Base-by-base conservation (phyloP, 2,113 vertebrate species). In the Catharus fuscescens region DNA sequence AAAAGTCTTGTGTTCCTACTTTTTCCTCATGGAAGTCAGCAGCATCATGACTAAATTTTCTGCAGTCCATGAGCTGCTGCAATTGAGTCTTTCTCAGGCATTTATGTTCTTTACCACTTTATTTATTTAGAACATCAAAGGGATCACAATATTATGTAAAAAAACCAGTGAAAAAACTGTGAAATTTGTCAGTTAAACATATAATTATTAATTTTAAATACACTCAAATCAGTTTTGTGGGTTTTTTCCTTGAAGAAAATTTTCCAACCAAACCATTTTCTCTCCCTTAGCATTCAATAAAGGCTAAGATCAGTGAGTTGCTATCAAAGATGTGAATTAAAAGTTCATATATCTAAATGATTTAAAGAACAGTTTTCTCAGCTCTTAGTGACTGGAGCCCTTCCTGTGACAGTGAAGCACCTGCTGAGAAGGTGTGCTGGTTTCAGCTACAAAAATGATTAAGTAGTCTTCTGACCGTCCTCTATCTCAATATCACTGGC, bases 201-300 rank as follows among this genome's bases (percentile, higher is more conserved):
- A 18, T 1, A 50, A 25, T 76, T 48, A 32, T 59, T 74, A 57
- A 53, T 86, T 79, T 52, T 16, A 77, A 19, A 25, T 69, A 31
- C 6, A 45, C 1, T 24, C 18, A 44, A 86, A 44, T 48, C 31
- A 53, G 8, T 9, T 53, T 72, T 56, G 18, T 54, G 24, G 24
- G 1, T 14, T 21, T 26, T 62, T 34, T 14, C 6, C 23, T 54
- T 80, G 36, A 62, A 59, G 5, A 57, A 64, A 48, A 2, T 5
- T 54, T 76, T 69, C 3, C 4, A 80, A 12, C 8, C 3, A 9
- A 38, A 36, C 1, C 0, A 0, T 44, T 83, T 80, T 76, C 25
- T 66, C 11, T 77, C 12, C 6, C 5, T 32, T 50, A 83, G 2
- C 4, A 14, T 42, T 80, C 29, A 84, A n/a, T 64, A 67, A 56